Conservation (phyloP, 2,888 invertebrate species). For the Tillus elongatus region DNA sequence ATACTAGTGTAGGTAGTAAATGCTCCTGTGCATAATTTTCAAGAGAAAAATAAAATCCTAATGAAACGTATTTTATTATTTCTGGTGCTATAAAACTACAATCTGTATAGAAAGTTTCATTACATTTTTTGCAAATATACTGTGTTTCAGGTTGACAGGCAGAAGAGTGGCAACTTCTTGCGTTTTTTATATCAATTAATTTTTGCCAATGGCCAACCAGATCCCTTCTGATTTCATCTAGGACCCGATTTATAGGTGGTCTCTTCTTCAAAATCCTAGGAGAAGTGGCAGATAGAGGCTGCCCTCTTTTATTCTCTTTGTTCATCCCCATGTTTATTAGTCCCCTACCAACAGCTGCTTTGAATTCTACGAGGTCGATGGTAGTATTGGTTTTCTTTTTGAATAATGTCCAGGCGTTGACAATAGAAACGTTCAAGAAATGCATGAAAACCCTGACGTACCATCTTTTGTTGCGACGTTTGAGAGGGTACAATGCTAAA, state of each 20-base stretch:
- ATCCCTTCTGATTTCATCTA: slow-evolving; percentile 2
- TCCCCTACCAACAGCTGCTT: neutral
- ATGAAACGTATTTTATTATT: no score
- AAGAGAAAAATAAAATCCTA: no score
- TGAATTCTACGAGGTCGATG: slow-evolving; percentile 9
- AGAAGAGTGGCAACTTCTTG: neutral
- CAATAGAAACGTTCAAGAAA: slow-evolving; percentile 6
- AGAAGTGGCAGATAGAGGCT: slow-evolving; percentile 1
- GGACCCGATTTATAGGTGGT: neutral
- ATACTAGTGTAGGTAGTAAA: no score
- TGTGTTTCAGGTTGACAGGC: neutral
- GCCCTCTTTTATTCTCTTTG: neutral
- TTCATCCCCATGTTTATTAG: neutral
- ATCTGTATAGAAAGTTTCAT: neutral
- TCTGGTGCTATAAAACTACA: no score
- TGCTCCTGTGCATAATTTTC: no score
- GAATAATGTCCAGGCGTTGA: slow-evolving; percentile 9
- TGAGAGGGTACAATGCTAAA: slow-evolving; percentile 6
- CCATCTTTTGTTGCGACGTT: slow-evolving; percentile 9
- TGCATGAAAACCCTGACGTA: slow-evolving; percentile 7
- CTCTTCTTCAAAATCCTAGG: slow-evolving; percentile 1
- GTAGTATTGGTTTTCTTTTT: slow-evolving; percentile 1
- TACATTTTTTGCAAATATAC: slow-evolving; percentile 2
- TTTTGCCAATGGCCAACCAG: neutral
- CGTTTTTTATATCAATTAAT: slow-evolving; percentile 1